A percentile compares a stretch with the other conserved stretches of the same genome.
These are phyloP conservation scores for Drosophila phalerata DNA, from an alignment of 2,888 invertebrate species.

Conservation along the genomic window DNA sequence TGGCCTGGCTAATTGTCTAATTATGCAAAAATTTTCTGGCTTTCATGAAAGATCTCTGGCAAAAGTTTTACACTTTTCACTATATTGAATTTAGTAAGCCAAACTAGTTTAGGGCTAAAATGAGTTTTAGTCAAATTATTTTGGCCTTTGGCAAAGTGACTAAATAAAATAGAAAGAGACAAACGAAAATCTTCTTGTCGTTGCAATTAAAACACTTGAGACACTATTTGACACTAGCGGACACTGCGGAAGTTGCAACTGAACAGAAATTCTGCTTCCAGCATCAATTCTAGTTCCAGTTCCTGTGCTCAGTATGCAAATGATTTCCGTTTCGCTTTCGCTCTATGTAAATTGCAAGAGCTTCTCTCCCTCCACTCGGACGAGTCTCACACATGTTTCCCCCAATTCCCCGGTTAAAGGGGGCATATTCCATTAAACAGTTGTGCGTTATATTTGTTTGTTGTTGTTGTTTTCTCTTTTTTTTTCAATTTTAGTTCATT, in stretches of 20 bases:
- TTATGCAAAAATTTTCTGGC: constrained; percentile 47
- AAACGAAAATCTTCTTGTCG: constrained; percentile 28
- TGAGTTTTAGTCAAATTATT: constrained; percentile 37
- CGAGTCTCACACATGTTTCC: constrained; percentile 44
- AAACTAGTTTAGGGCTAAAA: constrained; percentile 38
- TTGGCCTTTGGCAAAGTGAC: constrained; percentile 13
- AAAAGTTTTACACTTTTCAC: constrained; percentile 33
- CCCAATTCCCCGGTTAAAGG: neutral
- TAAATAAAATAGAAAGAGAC: neutral
- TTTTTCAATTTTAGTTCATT: constrained; percentile 45
- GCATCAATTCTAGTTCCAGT: constrained; percentile 12
- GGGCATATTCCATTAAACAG: constrained; percentile 46
- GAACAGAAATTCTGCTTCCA: constrained; percentile 17
- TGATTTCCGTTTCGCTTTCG: constrained; percentile 64
- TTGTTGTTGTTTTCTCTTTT: constrained; percentile 31
- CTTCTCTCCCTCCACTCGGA: constrained; percentile 15
- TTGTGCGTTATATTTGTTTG: constrained; percentile 62
- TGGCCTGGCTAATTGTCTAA: constrained; percentile 50
- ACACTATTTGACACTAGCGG: constrained; percentile 43
- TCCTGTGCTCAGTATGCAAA: constrained; percentile 44
- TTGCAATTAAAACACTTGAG: constrained; percentile 71
- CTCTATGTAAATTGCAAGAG: constrained; percentile 63
- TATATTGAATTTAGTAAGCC: constrained; percentile 43
- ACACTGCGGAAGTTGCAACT: constrained; percentile 32
- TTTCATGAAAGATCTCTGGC: neutral